Evolutionary conservation across 2,113 vertebrate genomes (phyloP).

Genomic region (Petromus typicus): DNA sequence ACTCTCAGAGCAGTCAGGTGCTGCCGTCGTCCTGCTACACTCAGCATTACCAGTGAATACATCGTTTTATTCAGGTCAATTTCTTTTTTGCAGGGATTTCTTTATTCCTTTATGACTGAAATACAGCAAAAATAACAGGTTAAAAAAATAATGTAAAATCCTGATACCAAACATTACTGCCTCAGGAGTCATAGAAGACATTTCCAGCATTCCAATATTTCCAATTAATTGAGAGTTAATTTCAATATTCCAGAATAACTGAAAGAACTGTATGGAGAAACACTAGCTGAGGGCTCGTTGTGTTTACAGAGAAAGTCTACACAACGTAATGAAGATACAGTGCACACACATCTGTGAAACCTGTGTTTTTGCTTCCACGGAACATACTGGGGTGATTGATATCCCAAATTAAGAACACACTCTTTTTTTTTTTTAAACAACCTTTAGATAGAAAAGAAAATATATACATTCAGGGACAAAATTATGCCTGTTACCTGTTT

Average conservation of each 20-base stretch:
- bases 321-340: conserved; percentile 28
- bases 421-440: conserved; percentile 29
- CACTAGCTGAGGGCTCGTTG: not conserved
- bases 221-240: conserved; percentile 33
- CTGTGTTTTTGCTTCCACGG: not conserved
- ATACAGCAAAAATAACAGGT: not conserved
- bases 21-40: conserved; percentile 43
- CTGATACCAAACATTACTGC: conserved; percentile 24
- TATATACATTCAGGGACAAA: not conserved
- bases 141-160: conserved; percentile 69
- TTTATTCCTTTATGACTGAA: conserved; percentile 37
- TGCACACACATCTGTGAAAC: not conserved
- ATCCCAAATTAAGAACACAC: not conserved
- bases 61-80: conserved; percentile 67
- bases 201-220: no score
- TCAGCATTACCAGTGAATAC: conserved; percentile 38
- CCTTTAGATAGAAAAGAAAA: conserved; percentile 2
- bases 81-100: conserved; percentile 64
- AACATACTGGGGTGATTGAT: not conserved
- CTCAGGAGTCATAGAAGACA: conserved; percentile 11
- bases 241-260: conserved; percentile 45
- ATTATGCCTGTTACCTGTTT: not conserved
- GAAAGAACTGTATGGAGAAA: conserved; percentile 8
- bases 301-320: conserved; percentile 7
- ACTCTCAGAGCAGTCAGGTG: conserved; percentile 38